Conservation (phyloP, 2,888 invertebrate genomes). For the Tachina grossa region DNA sequence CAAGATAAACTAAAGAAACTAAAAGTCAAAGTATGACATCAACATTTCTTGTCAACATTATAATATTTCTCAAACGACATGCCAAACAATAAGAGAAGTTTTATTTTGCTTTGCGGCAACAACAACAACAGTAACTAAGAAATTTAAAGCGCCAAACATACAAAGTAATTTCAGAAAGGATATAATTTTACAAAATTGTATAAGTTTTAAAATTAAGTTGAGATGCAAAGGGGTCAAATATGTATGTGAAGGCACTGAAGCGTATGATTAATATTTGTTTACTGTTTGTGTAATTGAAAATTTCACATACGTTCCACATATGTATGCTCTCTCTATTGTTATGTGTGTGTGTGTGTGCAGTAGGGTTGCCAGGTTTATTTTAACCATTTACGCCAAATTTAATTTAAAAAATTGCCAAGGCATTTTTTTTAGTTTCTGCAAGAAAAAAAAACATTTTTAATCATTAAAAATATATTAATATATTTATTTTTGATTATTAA, state of each 20-base stretch:
- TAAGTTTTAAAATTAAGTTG: background rate
- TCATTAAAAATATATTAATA: too few species aligned
- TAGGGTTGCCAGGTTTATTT: background rate
- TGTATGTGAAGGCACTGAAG: background rate
- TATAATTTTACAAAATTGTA: constrained; percentile 20
- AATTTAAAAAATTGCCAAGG: too few species aligned
- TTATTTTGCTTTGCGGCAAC: background rate
- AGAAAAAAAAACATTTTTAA: too few species aligned
- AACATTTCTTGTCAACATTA: constrained; percentile 21
- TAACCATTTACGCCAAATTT: too few species aligned
- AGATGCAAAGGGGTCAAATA: background rate
- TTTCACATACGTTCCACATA: constrained; percentile 6
- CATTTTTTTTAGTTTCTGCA: too few species aligned
- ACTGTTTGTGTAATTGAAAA: background rate
- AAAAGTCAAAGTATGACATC: constrained; percentile 12
- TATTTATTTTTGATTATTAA: too few species aligned
- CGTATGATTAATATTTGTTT: constrained; percentile 14
- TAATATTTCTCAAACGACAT: constrained; percentile 12
- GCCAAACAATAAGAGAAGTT: background rate
- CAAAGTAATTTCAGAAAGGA: constrained; percentile 12
- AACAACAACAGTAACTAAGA: background rate
- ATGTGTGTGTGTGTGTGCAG: background rate
- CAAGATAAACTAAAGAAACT: constrained; percentile 28
- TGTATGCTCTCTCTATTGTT: too few species aligned
- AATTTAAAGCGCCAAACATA: background rate